These are phyloP conservation scores for Channa argus DNA, from an alignment of 2,113 vertebrate genomes.

Conservation along the genomic window DNA sequence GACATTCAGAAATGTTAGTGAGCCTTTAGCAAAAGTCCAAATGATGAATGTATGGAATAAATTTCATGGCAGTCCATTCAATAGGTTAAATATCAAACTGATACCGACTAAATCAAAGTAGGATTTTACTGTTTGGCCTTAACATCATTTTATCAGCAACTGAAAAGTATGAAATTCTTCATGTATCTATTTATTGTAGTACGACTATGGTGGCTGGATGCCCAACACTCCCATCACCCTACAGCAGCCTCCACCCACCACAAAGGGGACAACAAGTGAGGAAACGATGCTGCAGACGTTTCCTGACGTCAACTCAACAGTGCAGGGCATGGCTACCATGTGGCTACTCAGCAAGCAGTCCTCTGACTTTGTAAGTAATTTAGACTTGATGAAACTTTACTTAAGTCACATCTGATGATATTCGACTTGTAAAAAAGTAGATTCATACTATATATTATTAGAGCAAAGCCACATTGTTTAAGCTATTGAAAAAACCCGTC, in stretches of 20 bases:
- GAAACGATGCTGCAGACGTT: conserved; percentile 53
- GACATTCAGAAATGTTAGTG: no score
- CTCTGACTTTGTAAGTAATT: conserved; percentile 63
- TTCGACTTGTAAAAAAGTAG: no score
- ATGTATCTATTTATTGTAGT: conserved; percentile 43
- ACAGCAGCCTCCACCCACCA: conserved; percentile 65
- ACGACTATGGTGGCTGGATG: conserved; percentile 71
- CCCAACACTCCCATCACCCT: conserved; percentile 68
- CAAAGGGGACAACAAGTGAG: conserved; percentile 57
- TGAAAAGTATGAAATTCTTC: background rate
- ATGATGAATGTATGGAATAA: background rate
- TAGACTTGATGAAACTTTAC: background rate
- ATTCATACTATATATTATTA: no score
- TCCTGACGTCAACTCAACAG: conserved; percentile 49
- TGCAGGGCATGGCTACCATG: conserved; percentile 27
- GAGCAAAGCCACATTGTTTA: no score
- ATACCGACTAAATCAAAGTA: no score
- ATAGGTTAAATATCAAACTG: no score
- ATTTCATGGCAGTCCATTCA: background rate
- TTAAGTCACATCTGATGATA: background rate
- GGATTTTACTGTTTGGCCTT: background rate
- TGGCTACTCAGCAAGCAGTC: conserved; percentile 71
- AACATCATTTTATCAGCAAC: background rate
- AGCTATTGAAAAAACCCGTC: no score
- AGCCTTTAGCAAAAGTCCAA: no score